These are phyloP conservation scores for Candoia aspera DNA, from an alignment of 2,113 vertebrate genomes.

Conservation along the genomic window DNA sequence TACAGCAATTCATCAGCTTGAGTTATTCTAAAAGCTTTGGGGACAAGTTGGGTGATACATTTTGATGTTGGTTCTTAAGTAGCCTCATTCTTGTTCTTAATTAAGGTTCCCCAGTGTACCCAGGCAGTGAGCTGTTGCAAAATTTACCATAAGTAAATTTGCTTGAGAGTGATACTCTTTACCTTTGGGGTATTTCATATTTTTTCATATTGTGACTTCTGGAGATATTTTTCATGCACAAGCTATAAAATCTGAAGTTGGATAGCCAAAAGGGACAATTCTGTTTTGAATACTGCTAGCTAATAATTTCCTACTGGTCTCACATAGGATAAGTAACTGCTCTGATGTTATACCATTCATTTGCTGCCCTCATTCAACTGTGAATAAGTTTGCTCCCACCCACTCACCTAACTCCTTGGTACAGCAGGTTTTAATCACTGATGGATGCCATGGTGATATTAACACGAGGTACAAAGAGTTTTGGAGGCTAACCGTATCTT, in stretches of 20 bases:
- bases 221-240: slow-evolving; percentile 23
- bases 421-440: slow-evolving; percentile 26
- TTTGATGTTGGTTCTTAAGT: background rate
- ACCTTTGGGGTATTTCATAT: background rate
- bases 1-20: background rate
- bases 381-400: slow-evolving; percentile 17
- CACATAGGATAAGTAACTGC: background rate
- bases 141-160: background rate
- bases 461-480: slow-evolving; percentile 33
- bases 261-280: slow-evolving; percentile 31
- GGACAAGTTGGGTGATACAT: background rate
- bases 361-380: slow-evolving; percentile 19
- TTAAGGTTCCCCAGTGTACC: background rate
- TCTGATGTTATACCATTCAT: background rate
- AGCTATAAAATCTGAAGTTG: slow-evolving; percentile 30
- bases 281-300: slow-evolving; percentile 45
- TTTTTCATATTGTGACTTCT: slow-evolving; percentile 19
- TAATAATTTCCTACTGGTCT: slow-evolving; percentile 49
- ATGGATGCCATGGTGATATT: slow-evolving; percentile 33
- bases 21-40: background rate
- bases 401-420: slow-evolving; percentile 3
- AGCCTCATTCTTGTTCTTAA: background rate
- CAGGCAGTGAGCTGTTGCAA: background rate
- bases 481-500: slow-evolving; percentile 35
- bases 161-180: background rate